Evolutionary conservation across 1,140 invertebrate genomes (phyloP), one percentile per base, ranked within the genome.

Genomic region (Heliconius melpomene): DNA sequence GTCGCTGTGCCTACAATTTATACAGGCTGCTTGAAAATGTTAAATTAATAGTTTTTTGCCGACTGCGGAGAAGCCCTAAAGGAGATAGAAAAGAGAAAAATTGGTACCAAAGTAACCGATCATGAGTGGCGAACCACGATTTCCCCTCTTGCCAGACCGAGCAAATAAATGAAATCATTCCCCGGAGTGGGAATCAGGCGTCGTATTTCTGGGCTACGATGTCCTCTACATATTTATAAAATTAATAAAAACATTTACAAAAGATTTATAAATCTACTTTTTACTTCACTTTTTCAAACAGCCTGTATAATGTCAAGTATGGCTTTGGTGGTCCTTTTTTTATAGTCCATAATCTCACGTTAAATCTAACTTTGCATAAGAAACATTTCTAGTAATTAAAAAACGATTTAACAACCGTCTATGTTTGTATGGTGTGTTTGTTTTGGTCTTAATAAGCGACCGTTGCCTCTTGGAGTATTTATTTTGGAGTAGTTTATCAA

Each of bases 271-370:
- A 29, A 13, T 46, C 38, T 40, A 40, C 8, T n/a, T 57, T n/a
- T 57, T n/a, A 18, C 3, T 26, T 26, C 0, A 60, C 2, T 5
- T 60, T 29, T 26, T 29, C 9, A 26, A 76, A 76, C 74, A 80
- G 0, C 70, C 74, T 76, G 60, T 80, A 80, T 66, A 38, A 36
- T 23, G 73, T 23, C 60, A 40, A 46, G 66, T 74, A 54, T 79
- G 78, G 36, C 78, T 75, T 36, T 75, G 78, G 78, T 79, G 78
- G 78, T 76, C 74, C 66, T 75, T 80, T 80, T 75, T 79, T 80
- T 80, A 72, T 38, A 75, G 20, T 36, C n/a, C 74, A 52, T 66
- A 74, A 74, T 74, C 73, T 52, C 73, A 60, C 74, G 38, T 66
- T 60, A 75, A 74, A 74, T 50, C 29, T 50, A 54, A 50, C 73